phyloP scores from a whole-genome alignment of 2,888 invertebrate species.

The Diarsia dahlii region DNA sequence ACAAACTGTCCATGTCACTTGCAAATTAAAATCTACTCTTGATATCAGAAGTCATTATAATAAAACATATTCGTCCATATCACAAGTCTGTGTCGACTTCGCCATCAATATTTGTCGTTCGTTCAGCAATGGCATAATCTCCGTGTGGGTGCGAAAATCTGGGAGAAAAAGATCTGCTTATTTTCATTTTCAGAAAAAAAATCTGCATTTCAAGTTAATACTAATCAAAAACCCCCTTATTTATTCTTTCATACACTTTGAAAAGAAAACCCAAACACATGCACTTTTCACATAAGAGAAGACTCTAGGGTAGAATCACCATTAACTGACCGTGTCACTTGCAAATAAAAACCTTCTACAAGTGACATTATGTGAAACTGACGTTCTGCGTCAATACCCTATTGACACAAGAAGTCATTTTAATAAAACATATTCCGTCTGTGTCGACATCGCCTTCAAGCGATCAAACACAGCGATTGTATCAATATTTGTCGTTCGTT shows the following conservation, averaged over 20 bases:
- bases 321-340: not conserved
- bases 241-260: too few relatives aligned
- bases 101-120: conserved; percentile 86
- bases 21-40: conserved; percentile 29
- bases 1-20: not conserved
- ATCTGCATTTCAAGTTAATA: too few relatives aligned
- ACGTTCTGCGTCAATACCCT: too few relatives aligned
- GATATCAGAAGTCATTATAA: conserved; percentile 33
- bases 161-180: too few relatives aligned
- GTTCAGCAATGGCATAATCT: conserved; percentile 82
- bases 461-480: conserved; percentile 79
- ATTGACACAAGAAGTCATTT: conserved; percentile 27
- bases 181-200: too few relatives aligned
- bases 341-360: conserved; percentile 21
- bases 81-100: conserved; percentile 52
- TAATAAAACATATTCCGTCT: conserved; percentile 46
- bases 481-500: conserved; percentile 86
- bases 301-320: not conserved
- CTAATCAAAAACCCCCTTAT: too few relatives aligned
- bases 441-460: conserved; percentile 61
- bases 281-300: not conserved
- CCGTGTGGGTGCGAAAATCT: conserved; percentile 84
- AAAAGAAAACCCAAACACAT: not conserved
- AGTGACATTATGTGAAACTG: too few relatives aligned
- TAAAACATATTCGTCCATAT: conserved; percentile 43